Evolutionary conservation across 2,888 invertebrate species (phyloP), one percentile per base, ranked within the genome.

Genomic region (Pocota personata): DNA sequence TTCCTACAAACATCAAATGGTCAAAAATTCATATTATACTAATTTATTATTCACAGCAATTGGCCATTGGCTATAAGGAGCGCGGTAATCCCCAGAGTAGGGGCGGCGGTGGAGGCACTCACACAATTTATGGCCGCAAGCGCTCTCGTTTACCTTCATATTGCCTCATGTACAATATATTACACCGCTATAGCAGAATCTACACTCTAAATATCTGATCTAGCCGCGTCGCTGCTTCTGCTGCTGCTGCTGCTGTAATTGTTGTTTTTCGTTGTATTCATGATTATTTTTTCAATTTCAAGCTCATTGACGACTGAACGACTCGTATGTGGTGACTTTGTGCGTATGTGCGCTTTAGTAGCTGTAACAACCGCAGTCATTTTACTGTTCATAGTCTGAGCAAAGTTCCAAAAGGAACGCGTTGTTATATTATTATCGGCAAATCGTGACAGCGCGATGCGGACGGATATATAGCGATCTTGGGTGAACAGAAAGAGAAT

Each of bases 261-360:
- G 78, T 78, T 73, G 73, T 62, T 78, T 69, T 75, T 58, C 71
- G 46, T 50, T 78, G 52, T 67, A 67, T 55, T 79, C 67, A 55
- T 67, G 79, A 67, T 52, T 75, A 67, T 72, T 73, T 84, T 84
- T 88, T 73, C 82, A 87, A 87, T 88, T 84, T 87, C 84, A 87
- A 87, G 87, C 87, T 84, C 87, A 88, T 82, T 88, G 78, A 78
- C 79, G 76, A 72, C 55, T 43, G 67, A 55, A 24, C 35, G 46
- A 66, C 21, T 78, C 79, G 46, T 67, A 19, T 64, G 43, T 46
- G 24, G 32, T 32, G 14, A n/a, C 30, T 72, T 32, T 35, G 27
- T 79, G 79, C 73, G 60, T 83, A 62, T 69, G 35, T 8, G 60
- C 48, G 30, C 52, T 58, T 40, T n/a, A 8, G 12, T 67, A 50